phyloP scores from a whole-genome alignment of 2,888 invertebrate genomes.

The Andricus quercusramuli region DNA sequence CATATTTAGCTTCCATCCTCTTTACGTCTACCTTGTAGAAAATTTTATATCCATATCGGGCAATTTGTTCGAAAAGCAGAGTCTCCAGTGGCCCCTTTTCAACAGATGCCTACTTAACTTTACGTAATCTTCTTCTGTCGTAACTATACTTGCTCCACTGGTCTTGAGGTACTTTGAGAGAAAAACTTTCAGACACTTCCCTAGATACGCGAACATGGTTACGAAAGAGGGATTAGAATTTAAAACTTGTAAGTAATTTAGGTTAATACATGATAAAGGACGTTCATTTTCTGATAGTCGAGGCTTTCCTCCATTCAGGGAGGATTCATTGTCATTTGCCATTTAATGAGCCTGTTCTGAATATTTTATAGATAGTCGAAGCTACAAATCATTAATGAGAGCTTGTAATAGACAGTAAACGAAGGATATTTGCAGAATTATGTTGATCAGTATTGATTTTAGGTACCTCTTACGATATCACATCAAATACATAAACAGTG shows the following conservation, averaged over 20 bases:
- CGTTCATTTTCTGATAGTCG: neutral
- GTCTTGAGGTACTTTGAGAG: neutral
- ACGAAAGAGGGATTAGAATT: neutral
- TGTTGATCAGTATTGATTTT: neutral
- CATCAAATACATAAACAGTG: neutral
- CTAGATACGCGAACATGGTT: neutral
- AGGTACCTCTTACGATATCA: neutral
- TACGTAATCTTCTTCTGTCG: neutral
- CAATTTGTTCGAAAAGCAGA: neutral
- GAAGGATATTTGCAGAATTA: neutral
- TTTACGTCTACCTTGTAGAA: neutral
- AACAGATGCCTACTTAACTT: slow-evolving; percentile 7
- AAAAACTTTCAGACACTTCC: slow-evolving; percentile 10
- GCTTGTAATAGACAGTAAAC: neutral
- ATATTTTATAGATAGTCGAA: neutral
- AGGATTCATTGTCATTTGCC: neutral
- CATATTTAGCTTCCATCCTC: neutral
- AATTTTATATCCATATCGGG: neutral
- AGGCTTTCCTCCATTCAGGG: neutral
- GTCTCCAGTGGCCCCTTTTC: neutral
- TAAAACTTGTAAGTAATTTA: slow-evolving; percentile 1
- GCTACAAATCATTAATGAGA: neutral
- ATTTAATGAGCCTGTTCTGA: slow-evolving; percentile 9
- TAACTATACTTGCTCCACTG: neutral
- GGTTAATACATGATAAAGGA: slow-evolving; percentile 20